These are phyloP conservation scores for Reinhardtius hippoglossoides DNA, from an alignment of 2,113 vertebrate genomes.

Conservation along the genomic window DNA sequence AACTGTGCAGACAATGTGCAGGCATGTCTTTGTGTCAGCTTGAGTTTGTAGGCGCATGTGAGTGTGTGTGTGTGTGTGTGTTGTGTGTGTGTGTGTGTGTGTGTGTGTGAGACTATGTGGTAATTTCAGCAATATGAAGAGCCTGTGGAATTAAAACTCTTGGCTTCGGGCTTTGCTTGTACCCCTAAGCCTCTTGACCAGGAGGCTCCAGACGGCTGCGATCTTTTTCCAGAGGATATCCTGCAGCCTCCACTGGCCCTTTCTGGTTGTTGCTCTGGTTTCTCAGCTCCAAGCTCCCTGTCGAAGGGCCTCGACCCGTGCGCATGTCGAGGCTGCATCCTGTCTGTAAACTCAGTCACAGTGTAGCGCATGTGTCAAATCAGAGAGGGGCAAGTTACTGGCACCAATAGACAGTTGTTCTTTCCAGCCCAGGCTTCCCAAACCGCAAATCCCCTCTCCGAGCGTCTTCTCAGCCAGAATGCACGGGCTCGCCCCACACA, in stretches of 20 bases:
- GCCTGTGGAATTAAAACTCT: slow-evolving; percentile 61
- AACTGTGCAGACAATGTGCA: slow-evolving; percentile 74
- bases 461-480: slow-evolving; percentile 78
- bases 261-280: slow-evolving; percentile 47
- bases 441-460: slow-evolving; percentile 78
- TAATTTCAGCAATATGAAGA: slow-evolving; percentile 60
- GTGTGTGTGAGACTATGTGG: slow-evolving; percentile 16
- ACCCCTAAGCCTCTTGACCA: slow-evolving; percentile 60
- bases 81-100: slow-evolving; percentile 15
- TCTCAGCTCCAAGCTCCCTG: slow-evolving; percentile 56
- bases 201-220: slow-evolving; percentile 70
- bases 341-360: slow-evolving; percentile 68
- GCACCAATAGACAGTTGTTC: slow-evolving; percentile 73
- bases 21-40: slow-evolving; percentile 71
- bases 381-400: slow-evolving; percentile 68
- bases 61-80: slow-evolving; percentile 21
- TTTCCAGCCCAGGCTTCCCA: slow-evolving; percentile 73
- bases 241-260: slow-evolving; percentile 33
- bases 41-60: slow-evolving; percentile 47
- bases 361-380: slow-evolving; percentile 72
- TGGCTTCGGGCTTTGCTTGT: slow-evolving; percentile 46
- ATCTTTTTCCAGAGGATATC: slow-evolving; percentile 63
- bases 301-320: slow-evolving; percentile 38
- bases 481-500: slow-evolving; percentile 72
- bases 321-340: slow-evolving; percentile 60